Evolutionary conservation across 2,888 invertebrate species (phyloP), one percentile per base, ranked within the genome.

Genomic region (Drosophila limbata): DNA sequence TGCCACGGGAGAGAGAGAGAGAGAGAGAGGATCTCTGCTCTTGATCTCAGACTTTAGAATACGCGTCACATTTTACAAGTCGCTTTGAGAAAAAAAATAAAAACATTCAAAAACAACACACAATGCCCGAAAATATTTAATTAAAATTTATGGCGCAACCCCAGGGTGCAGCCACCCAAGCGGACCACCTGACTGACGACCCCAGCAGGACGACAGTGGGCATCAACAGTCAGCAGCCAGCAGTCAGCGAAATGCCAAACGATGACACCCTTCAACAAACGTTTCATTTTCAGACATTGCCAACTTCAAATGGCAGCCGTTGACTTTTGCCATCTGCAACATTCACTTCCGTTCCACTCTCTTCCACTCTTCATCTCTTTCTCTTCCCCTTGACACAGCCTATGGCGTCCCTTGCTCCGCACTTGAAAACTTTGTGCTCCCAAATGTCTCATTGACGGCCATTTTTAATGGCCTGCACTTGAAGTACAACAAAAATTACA

Each of bases 71-170:
- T 77, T 77, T 62, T 64, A 65, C 68, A 66, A 66, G 81, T 57
- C 83, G 75, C 75, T 69, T 69, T 50, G 45, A 67, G 62, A 67
- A 48, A 35, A 28, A 47, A 45, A 37, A 9, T 15, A 55, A 31
- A 33, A 45, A 50, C 45, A 53, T 35, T 35, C 53, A 61, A 79
- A 44, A 62, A 40, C 11, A 42, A 53, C 37, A 66, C 51, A 63
- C 56, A 73, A 59, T 59, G 53, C 69, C 68, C 74, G 79, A 51
- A 87, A 88, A 88, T 85, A 86, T 85, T 85, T 85, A 88, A 85
- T 85, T 85, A 85, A 85, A 85, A 85, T 86, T 88, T 85, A 88
- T 85, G 84, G 74, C 72, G 59, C 84, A 79, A 85, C 76, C 84
- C 83, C 62, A 63, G 75, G 62, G 69, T 65, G 77, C 79, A 76